Evolutionary conservation across 2,113 vertebrate genomes (phyloP), one percentile per base, ranked within the genome.

Genomic region (Chloroceryle aenea): DNA sequence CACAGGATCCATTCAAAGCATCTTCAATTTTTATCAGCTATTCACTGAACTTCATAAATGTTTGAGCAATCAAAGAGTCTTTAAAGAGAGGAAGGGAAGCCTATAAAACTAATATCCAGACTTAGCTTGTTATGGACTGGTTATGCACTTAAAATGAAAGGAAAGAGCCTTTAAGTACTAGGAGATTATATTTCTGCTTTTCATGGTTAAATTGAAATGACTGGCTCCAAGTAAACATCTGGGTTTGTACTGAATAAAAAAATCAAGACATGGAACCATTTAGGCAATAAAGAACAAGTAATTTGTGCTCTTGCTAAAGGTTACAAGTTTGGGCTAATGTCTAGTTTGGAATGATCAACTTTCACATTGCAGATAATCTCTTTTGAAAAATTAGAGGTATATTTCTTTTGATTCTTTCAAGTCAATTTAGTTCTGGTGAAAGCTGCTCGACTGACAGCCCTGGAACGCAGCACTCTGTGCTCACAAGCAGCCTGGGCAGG

Each of bases 181-280:
- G n/a, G 34, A 96, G 81, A 94, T 93, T 91, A 34, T 84, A 77
- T 92, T 96, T 91, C 89, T 95, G 23, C 55, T 97, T 96, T 93
- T 89, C 66, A 74, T 72, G 50, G 66, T 89, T 78, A 87, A 95
- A 96, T 89, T 87, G 63, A 96, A 93, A 94, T 79, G 30, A 61
- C 45, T 77, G 43, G 20, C 63, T 82, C 72, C 42, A 87, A 74
- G 67, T 89, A 95, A 97, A 93, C 83, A 96, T 87, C 85, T 91
- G 22, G 42, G 55, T 64, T 95, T 76, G 25, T 55, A 53, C 38
- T 42, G 48, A 50, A 50, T 50, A 25, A 43, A 27, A 80, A 89
- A 38, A 69, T 3, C 12, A 29, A 71, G 56, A 63, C 45, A 15
- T 75, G 43, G 9, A 69, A 83, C 89, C 36, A 85, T 94, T 95